phyloP scores from a whole-genome alignment of 2,797 vertebrate species.

The Tokudaia muenninki region DNA sequence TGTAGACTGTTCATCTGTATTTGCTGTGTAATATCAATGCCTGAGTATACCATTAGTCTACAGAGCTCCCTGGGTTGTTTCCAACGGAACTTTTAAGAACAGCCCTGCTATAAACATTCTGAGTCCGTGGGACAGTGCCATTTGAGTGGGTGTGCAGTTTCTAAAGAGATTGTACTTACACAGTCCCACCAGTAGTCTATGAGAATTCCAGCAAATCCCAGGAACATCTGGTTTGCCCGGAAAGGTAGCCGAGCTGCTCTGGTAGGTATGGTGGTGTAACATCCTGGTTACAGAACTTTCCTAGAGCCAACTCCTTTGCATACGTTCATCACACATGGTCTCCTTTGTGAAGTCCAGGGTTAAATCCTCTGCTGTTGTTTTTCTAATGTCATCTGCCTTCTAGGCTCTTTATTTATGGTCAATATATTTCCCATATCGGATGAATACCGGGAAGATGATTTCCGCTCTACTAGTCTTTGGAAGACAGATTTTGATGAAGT shows the following conservation, averaged over 20 bases:
- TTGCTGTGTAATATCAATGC: neutral
- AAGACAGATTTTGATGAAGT: neutral
- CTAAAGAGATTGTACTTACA: neutral
- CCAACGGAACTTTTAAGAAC: neutral
- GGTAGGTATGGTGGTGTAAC: neutral
- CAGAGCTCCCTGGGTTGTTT: neutral
- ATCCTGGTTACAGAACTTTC: neutral
- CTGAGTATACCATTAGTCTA: fast-evolving
- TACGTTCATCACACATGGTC: neutral
- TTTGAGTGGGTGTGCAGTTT: neutral
- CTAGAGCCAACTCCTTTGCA: neutral
- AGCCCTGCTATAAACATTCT: neutral
- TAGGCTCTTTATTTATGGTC: neutral
- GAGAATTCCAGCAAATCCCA: neutral
- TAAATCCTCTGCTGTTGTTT: neutral
- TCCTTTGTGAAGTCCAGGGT: neutral
- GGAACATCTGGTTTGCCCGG: neutral
- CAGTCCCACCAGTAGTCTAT: neutral
- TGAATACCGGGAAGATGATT: neutral
- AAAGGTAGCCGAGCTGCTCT: neutral
- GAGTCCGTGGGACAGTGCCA: neutral
- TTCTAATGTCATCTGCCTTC: neutral
- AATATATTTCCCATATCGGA: neutral
- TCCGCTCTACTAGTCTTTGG: neutral
- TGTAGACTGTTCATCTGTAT: neutral